Conservation (phyloP, 2,113 vertebrate species). For the Dasyurus viverrinus region DNA sequence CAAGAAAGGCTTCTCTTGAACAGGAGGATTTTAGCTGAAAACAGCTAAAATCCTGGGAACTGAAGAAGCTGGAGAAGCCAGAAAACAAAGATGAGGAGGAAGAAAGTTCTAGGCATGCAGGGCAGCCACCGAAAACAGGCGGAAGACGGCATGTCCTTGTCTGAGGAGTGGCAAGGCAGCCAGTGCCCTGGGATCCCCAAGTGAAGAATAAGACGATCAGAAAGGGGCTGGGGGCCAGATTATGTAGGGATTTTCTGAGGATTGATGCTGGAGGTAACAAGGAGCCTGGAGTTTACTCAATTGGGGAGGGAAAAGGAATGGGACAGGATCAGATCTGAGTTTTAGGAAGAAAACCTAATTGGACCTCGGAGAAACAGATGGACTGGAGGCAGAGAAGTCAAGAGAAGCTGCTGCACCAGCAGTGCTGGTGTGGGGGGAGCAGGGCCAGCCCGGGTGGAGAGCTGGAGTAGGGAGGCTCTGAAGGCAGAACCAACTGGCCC, state of each 20-base stretch:
- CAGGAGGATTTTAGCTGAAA: background rate
- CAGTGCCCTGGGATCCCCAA: background rate
- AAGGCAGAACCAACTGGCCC: background rate
- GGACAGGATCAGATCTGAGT: background rate
- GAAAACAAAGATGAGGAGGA: background rate
- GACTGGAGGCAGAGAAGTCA: background rate
- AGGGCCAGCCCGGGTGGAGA: background rate
- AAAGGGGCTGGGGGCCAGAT: background rate
- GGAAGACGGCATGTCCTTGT: background rate
- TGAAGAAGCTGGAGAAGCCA: background rate
- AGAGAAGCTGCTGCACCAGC: background rate
- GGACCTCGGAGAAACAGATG: too few relatives aligned
- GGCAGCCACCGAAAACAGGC: background rate
- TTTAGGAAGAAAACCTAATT: background rate
- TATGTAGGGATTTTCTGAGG: background rate
- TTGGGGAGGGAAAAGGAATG: background rate
- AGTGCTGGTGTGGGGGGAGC: background rate
- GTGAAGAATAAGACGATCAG: background rate
- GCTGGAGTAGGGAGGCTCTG: too few relatives aligned
- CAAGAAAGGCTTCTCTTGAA: background rate
- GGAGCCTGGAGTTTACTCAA: background rate
- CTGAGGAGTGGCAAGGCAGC: background rate
- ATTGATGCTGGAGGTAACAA: background rate
- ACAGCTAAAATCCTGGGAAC: too few relatives aligned
- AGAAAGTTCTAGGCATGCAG: background rate